Evolutionary conservation across 2,113 vertebrate species (phyloP).

Genomic region (Delphinus delphis): DNA sequence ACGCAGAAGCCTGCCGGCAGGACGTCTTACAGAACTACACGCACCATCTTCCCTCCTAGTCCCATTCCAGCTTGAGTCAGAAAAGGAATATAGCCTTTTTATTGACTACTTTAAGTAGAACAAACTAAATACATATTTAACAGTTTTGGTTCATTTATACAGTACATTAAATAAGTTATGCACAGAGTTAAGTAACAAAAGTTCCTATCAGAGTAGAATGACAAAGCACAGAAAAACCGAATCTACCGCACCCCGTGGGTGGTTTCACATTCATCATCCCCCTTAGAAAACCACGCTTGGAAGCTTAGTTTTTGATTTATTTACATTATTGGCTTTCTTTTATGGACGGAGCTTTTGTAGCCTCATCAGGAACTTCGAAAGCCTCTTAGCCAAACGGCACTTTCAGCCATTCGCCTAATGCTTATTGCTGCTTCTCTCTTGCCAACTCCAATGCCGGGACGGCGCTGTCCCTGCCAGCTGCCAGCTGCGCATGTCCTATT

Average conservation of each 20-base stretch:
- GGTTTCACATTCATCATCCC: slow-evolving; percentile 78
- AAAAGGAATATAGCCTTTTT: slow-evolving; percentile 87
- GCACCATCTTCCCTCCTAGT: not conserved
- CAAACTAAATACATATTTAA: slow-evolving; percentile 90
- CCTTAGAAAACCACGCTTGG: slow-evolving; percentile 51
- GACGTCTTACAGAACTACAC: accelerated
- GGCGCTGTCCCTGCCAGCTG: not conserved
- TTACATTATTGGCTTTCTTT: slow-evolving; percentile 73
- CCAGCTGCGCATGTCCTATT: slow-evolving; percentile 63
- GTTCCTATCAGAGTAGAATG: slow-evolving; percentile 83
- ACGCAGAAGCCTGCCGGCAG: accelerated
- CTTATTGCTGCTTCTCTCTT: slow-evolving; percentile 56
- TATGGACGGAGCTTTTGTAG: slow-evolving; percentile 6
- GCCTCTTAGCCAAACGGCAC: slow-evolving; percentile 24
- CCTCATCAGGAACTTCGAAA: slow-evolving; percentile 57
- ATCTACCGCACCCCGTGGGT: slow-evolving; percentile 58
- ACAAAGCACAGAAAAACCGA: slow-evolving; percentile 79
- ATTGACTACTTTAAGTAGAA: slow-evolving; percentile 88
- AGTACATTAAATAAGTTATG: slow-evolving; percentile 90
- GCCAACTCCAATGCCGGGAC: not conserved
- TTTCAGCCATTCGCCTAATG: slow-evolving; percentile 9
- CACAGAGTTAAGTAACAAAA: slow-evolving; percentile 86
- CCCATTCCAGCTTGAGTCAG: not conserved
- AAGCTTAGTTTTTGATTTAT: slow-evolving; percentile 74
- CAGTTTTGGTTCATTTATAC: slow-evolving; percentile 86